Percentiles rank a stretch among this genome's conserved stretches.
These are phyloP conservation scores for Macaca nemestrina DNA, from an alignment of 2,113 vertebrate genomes.

Conservation along the genomic window DNA sequence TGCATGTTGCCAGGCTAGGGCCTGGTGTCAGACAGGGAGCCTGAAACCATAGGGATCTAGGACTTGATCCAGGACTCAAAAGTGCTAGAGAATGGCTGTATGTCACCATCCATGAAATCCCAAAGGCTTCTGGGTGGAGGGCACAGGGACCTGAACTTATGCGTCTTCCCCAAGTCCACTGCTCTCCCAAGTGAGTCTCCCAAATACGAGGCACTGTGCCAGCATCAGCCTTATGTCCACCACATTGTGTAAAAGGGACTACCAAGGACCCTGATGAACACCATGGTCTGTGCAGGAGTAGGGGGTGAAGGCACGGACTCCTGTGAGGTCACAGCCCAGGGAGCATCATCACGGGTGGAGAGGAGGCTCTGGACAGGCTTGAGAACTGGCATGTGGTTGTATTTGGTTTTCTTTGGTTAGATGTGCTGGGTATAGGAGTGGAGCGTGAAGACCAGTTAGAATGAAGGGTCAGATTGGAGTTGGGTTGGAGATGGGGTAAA, in stretches of 20 bases:
- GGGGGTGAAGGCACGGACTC: neutral
- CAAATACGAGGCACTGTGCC: constrained; percentile 80
- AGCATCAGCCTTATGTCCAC: neutral
- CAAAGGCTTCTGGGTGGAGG: neutral
- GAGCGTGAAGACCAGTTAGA: neutral
- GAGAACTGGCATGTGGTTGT: neutral
- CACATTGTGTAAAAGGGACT: neutral
- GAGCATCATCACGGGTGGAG: too few species aligned
- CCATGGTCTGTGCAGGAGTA: neutral
- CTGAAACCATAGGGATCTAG: too few species aligned
- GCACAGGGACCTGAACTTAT: neutral
- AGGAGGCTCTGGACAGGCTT: neutral
- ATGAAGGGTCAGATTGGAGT: neutral
- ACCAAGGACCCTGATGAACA: neutral
- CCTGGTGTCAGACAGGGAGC: too few species aligned
- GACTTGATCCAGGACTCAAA: neutral
- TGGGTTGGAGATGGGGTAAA: neutral
- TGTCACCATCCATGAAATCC: neutral
- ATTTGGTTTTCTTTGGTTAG: constrained; percentile 24
- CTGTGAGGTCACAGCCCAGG: neutral
- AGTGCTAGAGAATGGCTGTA: neutral
- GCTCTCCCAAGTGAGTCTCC: constrained; percentile 75
- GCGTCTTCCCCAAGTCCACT: neutral
- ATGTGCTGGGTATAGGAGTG: neutral
- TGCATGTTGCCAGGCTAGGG: constrained; percentile 82